Conservation (phyloP, 2,113 vertebrate genomes). For the Perca schrenkii region DNA sequence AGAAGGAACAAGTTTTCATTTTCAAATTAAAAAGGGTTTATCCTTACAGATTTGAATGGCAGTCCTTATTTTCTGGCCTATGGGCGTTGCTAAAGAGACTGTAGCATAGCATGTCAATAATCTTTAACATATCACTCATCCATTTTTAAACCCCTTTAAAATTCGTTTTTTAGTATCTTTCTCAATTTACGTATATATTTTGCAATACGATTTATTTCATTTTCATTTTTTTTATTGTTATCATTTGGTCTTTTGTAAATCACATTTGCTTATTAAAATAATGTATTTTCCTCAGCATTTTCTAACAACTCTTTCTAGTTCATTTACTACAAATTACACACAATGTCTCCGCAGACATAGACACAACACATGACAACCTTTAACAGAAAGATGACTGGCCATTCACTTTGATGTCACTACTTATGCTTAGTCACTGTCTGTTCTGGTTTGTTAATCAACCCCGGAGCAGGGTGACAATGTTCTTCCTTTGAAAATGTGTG, state of each 20-base stretch:
- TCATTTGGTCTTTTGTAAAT: neutral
- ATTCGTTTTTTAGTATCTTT: neutral
- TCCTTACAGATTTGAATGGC: conserved; percentile 20
- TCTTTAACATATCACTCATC: neutral
- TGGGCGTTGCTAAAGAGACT: neutral
- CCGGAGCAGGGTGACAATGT: conserved; percentile 61
- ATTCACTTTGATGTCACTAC: conserved; percentile 65
- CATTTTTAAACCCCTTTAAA: too few relatives aligned
- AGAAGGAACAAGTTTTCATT: neutral
- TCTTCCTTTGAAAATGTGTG: conserved; percentile 51
- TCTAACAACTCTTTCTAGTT: neutral
- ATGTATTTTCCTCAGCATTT: neutral
- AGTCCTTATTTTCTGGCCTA: conserved; percentile 11
- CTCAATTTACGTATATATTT: neutral
- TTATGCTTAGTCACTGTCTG: conserved; percentile 72
- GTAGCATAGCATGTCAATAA: neutral
- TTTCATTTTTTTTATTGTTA: neutral
- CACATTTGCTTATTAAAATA: neutral
- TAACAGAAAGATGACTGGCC: conserved; percentile 54
- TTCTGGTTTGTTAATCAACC: conserved; percentile 62
- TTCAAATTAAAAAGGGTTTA: neutral
- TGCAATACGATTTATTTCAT: neutral
- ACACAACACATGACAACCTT: conserved; percentile 27
- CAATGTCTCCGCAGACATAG: conserved; percentile 27
- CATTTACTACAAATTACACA: neutral